Evolutionary conservation across 1,140 invertebrate species (phyloP).

Genomic region (Drosophila bipectinata): DNA sequence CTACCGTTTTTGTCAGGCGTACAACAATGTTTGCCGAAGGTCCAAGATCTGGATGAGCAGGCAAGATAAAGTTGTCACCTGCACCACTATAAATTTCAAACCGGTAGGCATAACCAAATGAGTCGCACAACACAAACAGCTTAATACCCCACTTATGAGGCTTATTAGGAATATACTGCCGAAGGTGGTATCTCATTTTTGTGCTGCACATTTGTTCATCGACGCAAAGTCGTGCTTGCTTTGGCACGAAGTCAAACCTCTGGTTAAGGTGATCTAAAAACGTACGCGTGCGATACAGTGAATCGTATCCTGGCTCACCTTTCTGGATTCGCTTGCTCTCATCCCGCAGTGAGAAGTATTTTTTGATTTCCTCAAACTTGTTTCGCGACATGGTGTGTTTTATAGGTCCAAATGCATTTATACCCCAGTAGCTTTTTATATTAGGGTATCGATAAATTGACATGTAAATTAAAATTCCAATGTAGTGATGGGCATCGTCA

Average conservation of each 20-base stretch:
- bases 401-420: constrained; percentile 22
- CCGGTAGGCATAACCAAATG: constrained; percentile 22
- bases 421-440: constrained; percentile 26
- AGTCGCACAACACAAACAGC: constrained; percentile 1
- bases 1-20: too few species aligned
- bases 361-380: constrained; percentile 27
- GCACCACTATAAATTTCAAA: constrained; percentile 24
- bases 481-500: too few species aligned
- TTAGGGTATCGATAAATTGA: constrained; percentile 34
- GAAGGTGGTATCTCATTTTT: too few species aligned
- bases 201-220: too few species aligned
- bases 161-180: constrained; percentile 11
- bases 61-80: constrained; percentile 24
- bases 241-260: constrained; percentile 44
- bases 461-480: constrained; percentile 8
- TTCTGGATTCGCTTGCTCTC: constrained; percentile 24
- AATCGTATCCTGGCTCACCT: constrained; percentile 21
- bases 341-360: constrained; percentile 35
- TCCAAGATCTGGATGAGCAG: constrained; percentile 24
- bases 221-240: constrained; percentile 7
- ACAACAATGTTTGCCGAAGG: constrained; percentile 15
- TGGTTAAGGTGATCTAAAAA: constrained; percentile 23
- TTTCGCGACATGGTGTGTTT: constrained; percentile 17
- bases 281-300: constrained; percentile 32
- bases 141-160: constrained; percentile 39